A percentile compares a stretch with the other conserved stretches of the same genome.
Evolutionary conservation across 2,113 vertebrate species (phyloP).

Genomic region (Oncorhynchus nerka): DNA sequence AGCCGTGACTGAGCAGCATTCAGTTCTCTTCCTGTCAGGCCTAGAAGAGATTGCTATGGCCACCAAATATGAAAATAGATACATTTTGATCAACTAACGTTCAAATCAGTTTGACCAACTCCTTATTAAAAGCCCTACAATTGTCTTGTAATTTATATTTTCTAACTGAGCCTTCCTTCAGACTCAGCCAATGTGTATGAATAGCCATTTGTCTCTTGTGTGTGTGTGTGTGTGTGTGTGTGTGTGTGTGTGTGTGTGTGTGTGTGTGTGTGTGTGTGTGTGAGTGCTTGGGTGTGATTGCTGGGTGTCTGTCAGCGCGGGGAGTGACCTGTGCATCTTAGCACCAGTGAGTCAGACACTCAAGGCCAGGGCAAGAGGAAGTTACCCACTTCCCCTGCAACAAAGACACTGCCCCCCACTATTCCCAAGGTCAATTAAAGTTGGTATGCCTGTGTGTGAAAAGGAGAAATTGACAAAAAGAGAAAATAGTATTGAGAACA

Average conservation of each 20-base stretch:
- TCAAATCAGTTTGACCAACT: too few species aligned
- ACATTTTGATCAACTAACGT: too few species aligned
- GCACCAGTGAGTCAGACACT: conserved; percentile 60
- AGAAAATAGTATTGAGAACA: background rate
- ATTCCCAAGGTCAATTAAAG: background rate
- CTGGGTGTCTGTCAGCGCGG: conserved; percentile 29
- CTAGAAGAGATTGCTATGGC: too few species aligned
- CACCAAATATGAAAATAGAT: too few species aligned
- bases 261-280: too few species aligned
- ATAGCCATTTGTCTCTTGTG: too few species aligned
- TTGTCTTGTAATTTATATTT: too few species aligned
- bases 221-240: background rate
- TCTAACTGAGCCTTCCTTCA: too few species aligned
- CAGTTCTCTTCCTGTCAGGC: too few species aligned
- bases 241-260: background rate
- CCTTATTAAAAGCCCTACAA: too few species aligned
- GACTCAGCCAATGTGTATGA: too few species aligned
- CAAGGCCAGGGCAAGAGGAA: conserved; percentile 60
- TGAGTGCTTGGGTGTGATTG: background rate
- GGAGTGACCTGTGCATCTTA: conserved; percentile 39
- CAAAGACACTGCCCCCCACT: background rate
- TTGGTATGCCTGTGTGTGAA: background rate
- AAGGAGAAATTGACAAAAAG: background rate
- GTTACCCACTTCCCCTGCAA: conserved; percentile 60
- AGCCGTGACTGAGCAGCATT: too few species aligned